A percentile compares a stretch with the other conserved stretches of the same genome.
These are phyloP conservation scores for Rhingia campestris DNA, from an alignment of 2,888 invertebrate genomes.

Conservation along the genomic window DNA sequence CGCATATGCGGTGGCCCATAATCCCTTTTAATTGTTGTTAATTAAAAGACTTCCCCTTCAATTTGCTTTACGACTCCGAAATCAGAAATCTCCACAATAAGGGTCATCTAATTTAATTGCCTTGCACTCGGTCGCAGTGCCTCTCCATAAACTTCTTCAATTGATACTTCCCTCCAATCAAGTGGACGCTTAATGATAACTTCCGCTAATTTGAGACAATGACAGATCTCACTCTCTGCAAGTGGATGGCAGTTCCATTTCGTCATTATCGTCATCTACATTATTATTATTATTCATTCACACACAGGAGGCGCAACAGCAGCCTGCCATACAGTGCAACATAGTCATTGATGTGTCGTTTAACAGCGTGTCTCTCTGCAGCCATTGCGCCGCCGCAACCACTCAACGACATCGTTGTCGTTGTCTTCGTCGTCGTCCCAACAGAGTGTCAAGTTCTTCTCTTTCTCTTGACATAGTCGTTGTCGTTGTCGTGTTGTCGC, in stretches of 20 bases:
- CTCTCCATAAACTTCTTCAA: constrained; percentile 47
- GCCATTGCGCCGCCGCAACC: constrained; percentile 59
- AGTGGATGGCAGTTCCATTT: constrained; percentile 48
- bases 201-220: constrained; percentile 73
- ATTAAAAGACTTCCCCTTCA: constrained; percentile 68
- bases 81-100: constrained; percentile 62
- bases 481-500: constrained; percentile 3
- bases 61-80: constrained; percentile 52
- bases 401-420: not conserved
- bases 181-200: constrained; percentile 70
- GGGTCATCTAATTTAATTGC: constrained; percentile 71
- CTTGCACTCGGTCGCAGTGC: constrained; percentile 33
- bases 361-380: constrained; percentile 9
- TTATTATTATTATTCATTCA: constrained; percentile 22
- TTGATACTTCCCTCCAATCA: constrained; percentile 74
- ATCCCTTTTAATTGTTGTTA: constrained; percentile 63
- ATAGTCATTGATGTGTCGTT: constrained; percentile 28
- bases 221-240: constrained; percentile 56
- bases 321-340: constrained; percentile 1
- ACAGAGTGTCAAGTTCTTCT: constrained; percentile 61
- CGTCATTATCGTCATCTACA: constrained; percentile 22
- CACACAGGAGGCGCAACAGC: constrained; percentile 8
- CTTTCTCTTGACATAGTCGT: constrained; percentile 22
- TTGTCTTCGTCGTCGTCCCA: not conserved
- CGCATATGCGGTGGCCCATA: constrained; percentile 16